A percentile compares a stretch with the other conserved stretches of the same genome.
Evolutionary conservation across 2,113 vertebrate species (phyloP).

Genomic region (Dipodomys stephensi): DNA sequence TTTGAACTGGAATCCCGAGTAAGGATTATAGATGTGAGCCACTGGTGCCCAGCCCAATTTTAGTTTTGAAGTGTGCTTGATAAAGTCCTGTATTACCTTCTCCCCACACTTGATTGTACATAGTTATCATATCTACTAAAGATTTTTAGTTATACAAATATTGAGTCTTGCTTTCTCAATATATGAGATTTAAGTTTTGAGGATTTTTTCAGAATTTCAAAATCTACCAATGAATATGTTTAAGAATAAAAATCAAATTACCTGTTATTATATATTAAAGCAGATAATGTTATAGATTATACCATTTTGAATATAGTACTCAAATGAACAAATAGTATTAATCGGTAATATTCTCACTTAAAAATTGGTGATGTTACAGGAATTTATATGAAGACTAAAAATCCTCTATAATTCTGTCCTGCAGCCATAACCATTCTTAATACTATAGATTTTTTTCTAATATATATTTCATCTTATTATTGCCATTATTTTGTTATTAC

Average conservation of each 20-base stretch:
- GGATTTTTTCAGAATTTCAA: conserved; percentile 12
- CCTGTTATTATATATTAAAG: neutral
- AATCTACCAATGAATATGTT: neutral
- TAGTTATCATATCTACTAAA: neutral
- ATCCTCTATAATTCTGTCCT: neutral
- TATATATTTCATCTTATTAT: neutral
- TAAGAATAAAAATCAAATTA: conserved; percentile 37
- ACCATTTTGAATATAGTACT: neutral
- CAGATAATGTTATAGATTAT: neutral
- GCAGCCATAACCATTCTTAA: neutral
- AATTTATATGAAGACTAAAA: conserved; percentile 24
- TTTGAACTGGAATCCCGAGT: too few relatives aligned
- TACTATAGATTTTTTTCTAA: neutral
- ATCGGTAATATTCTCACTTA: conserved; percentile 36
- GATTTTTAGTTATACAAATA: neutral
- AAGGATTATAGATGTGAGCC: too few relatives aligned
- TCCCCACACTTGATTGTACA: neutral
- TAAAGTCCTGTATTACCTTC: neutral
- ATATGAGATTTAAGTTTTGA: conserved; percentile 25
- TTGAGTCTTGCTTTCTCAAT: neutral
- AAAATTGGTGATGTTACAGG: neutral
- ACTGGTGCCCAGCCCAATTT: neutral
- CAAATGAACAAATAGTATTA: neutral
- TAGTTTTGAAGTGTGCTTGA: neutral
- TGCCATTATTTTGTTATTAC: neutral